These are phyloP conservation scores for Acipenser ruthenus DNA, from an alignment of 2,797 vertebrate species.

Conservation along the genomic window DNA sequence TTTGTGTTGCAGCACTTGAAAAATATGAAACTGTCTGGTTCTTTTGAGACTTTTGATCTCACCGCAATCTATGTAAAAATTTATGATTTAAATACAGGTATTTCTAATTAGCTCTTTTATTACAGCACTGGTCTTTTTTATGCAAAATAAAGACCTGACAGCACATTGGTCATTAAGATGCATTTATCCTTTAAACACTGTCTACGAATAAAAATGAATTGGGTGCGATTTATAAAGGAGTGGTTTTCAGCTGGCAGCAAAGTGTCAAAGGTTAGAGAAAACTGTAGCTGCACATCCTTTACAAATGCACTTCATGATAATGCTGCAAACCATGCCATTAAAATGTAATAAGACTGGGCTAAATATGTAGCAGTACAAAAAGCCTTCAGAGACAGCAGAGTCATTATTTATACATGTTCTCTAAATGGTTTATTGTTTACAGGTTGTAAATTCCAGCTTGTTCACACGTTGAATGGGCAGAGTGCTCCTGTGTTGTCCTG, in stretches of 20 bases:
- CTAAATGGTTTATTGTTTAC: constrained; percentile 11
- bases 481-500: constrained; percentile 75
- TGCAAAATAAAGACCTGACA: too few relatives aligned
- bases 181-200: too few relatives aligned
- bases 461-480: constrained; percentile 61
- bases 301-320: too few relatives aligned
- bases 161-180: too few relatives aligned
- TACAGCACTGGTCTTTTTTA: too few relatives aligned
- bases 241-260: not conserved
- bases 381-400: not conserved
- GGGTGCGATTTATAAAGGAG: too few relatives aligned
- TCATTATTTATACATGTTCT: constrained; percentile 5
- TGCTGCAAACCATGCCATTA: too few relatives aligned
- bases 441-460: constrained; percentile 63
- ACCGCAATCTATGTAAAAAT: too few relatives aligned
- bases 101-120: too few relatives aligned
- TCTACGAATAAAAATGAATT: too few relatives aligned
- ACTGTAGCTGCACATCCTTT: constrained; percentile 6
- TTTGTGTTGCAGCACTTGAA: not conserved
- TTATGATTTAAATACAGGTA: too few relatives aligned
- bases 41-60: too few relatives aligned
- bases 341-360: not conserved
- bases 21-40: not conserved
- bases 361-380: constrained; percentile 6
- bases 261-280: constrained; percentile 7